Evolutionary conservation across 2,113 vertebrate species (phyloP).

Genomic region (Athene noctua): DNA sequence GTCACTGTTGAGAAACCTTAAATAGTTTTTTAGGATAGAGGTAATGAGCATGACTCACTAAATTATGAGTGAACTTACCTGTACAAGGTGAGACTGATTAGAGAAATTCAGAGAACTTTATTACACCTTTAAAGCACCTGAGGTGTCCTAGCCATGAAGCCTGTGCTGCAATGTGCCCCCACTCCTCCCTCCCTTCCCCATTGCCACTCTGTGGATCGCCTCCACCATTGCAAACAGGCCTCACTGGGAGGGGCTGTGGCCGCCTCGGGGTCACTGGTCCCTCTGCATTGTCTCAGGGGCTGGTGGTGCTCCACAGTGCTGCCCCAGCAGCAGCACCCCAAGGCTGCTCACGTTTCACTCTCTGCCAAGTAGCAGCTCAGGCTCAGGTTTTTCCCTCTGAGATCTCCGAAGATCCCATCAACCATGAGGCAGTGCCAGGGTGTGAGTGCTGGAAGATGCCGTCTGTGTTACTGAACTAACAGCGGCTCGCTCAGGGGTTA

Average conservation of each 20-base stretch:
- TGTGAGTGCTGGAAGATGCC: fast-evolving
- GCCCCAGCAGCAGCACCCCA: neutral
- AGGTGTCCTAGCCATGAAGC: neutral
- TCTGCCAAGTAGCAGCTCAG: neutral
- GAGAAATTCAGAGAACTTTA: neutral
- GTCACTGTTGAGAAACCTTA: neutral
- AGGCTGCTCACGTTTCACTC: neutral
- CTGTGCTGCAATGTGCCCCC: neutral
- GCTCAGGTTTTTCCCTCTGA: neutral
- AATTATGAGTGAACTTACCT: neutral
- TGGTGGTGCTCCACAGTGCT: no score
- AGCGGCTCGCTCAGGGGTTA: neutral
- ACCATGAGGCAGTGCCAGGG: neutral
- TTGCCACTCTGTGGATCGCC: neutral
- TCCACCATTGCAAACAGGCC: neutral
- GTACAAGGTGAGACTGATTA: neutral
- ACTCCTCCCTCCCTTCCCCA: neutral
- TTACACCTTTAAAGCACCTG: neutral
- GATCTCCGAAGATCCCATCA: neutral
- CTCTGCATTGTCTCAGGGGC: no score
- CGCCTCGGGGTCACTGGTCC: neutral
- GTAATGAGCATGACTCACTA: neutral
- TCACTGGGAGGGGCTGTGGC: neutral
- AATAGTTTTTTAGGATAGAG: neutral
- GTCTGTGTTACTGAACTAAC: neutral